Base-by-base conservation (phyloP, 2,888 invertebrate genomes). In the Drosophila limbata region DNA sequence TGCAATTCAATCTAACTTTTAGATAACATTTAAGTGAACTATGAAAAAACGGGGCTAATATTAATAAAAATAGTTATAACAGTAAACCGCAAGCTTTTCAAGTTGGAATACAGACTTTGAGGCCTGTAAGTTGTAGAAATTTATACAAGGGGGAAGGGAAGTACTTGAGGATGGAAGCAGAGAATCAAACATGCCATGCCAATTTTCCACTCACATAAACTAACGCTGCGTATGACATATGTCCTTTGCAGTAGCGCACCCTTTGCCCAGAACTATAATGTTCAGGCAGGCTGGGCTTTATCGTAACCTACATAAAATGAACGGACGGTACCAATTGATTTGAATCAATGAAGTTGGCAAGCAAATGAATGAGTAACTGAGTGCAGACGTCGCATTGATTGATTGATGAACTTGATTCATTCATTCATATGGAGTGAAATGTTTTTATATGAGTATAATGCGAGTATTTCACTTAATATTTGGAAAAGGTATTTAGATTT, bases 71-170 rank as follows among this genome's bases (percentile, higher is more conserved):
- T 15, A 39, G 8, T 15, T 8, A 3, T 39, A 6, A n/a, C 15
- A 15, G 5, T 6, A 2, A 35, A 40, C 17, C 17, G 17, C 10
- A 40, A 17, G 17, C 6, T 40, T 4, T 1, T 15, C 10, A 40
- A 40, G 3, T 15, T 17, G 10, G 4, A 17, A 10, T 15, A 15
- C 39, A 39, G 2, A 39, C 15, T 39, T 39, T 1, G 15, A 39
- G 39, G 15, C 39, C 39, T 15, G 15, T 9, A 4, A 39, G 15
- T 35, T 13, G 13, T n/a, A 39, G 84, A 59, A 57, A 53, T 37
- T 60, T 44, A 17, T 56, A 25, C 9, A 10, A 6, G 15, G 8
- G 8, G 15, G 6, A 28, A 28, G 28, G 28, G 28, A 1, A 4
- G 25, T 37, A 37, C 6, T 37, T 15, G 13, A 13, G 8, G 17